phyloP scores from a whole-genome alignment of 2,113 vertebrate species.

The Jacana jacana region DNA sequence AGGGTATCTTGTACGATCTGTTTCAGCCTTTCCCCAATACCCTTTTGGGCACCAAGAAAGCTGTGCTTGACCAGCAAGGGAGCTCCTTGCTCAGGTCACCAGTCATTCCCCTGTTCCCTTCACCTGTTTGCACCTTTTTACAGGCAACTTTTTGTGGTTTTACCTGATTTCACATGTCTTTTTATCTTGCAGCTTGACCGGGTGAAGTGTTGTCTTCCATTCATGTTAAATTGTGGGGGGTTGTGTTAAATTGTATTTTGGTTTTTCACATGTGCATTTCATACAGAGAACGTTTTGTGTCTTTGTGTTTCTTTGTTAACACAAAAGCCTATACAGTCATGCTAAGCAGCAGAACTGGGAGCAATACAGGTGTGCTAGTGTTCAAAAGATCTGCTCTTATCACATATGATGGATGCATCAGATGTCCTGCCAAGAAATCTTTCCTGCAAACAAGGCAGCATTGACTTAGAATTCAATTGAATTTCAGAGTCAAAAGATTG shows the following conservation, averaged over 20 bases:
- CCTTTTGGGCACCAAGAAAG: not conserved
- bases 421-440: not conserved
- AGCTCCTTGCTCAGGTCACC: not conserved
- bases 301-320: not conserved
- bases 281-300: not conserved
- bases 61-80: not conserved
- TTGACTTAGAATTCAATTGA: not conserved
- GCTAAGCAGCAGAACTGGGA: not conserved
- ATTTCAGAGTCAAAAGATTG: not conserved
- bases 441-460: not conserved
- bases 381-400: not conserved
- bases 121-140: not conserved
- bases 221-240: not conserved
- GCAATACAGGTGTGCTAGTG: not conserved
- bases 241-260: not conserved
- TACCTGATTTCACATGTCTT: not conserved
- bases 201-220: not conserved
- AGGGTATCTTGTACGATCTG: not conserved
- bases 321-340: not conserved
- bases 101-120: fast-evolving
- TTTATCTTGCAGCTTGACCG: not conserved
- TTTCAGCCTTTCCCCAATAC: not conserved
- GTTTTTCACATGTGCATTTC: not conserved
- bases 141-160: not conserved
- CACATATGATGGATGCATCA: not conserved